Evolutionary conservation across 2,113 vertebrate genomes (phyloP).

Genomic region (Apodemus sylvaticus): DNA sequence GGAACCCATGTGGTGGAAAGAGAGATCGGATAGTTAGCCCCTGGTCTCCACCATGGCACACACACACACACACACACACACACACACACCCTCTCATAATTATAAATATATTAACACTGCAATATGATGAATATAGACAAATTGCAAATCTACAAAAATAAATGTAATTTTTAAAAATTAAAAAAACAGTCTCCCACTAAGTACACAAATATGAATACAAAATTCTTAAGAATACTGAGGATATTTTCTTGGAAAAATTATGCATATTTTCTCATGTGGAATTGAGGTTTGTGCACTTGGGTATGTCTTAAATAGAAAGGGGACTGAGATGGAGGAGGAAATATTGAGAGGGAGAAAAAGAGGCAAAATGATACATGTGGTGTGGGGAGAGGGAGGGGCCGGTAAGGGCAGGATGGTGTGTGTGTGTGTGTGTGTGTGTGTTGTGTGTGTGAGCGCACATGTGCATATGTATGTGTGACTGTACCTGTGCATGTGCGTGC

Average conservation of each 20-base stretch:
- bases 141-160: neutral
- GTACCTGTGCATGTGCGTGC: no score
- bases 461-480: no score
- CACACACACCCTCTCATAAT: neutral
- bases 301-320: no score
- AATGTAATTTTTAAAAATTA: neutral
- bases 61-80: neutral
- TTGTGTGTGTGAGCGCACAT: no score
- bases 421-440: no score
- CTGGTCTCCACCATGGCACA: neutral
- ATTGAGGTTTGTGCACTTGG: neutral
- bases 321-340: neutral
- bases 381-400: neutral
- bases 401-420: no score
- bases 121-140: neutral
- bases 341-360: neutral
- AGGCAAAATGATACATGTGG: neutral
- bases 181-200: neutral
- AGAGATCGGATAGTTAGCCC: neutral
- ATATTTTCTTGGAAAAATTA: neutral
- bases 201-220: neutral
- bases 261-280: neutral
- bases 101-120: neutral
- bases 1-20: no score
- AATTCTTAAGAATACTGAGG: neutral